Evolutionary conservation across 2,888 invertebrate genomes (phyloP).

Genomic region (Drosophila parthenogenetica): DNA sequence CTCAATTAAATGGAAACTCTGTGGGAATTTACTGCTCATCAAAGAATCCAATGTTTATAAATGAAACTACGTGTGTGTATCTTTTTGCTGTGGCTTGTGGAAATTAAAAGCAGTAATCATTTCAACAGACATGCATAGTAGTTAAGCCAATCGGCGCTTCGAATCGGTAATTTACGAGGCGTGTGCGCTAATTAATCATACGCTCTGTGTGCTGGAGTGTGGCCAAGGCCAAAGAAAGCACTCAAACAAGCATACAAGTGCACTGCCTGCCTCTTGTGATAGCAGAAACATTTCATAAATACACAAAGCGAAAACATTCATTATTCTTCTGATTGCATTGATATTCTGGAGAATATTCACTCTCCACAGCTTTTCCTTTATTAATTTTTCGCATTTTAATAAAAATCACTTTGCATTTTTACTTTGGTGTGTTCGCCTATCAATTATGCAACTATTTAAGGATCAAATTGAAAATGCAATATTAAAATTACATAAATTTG

Average conservation of each 20-base stretch:
- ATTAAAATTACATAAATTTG: slow-evolving; percentile 49
- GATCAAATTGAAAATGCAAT: slow-evolving; percentile 30
- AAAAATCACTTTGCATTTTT: slow-evolving; percentile 36
- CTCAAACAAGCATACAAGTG: slow-evolving; percentile 23
- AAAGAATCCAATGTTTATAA: slow-evolving; percentile 27
- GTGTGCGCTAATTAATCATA: slow-evolving; percentile 67
- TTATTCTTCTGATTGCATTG: slow-evolving; percentile 26
- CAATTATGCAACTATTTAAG: slow-evolving; percentile 35
- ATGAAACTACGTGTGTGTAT: not conserved
- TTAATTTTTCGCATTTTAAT: slow-evolving; percentile 13
- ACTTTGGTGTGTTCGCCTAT: slow-evolving; percentile 26
- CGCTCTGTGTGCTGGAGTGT: slow-evolving; percentile 57
- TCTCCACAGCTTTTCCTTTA: not conserved
- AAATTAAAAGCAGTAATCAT: slow-evolving; percentile 42
- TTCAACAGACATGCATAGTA: slow-evolving; percentile 43
- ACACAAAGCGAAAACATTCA: not conserved
- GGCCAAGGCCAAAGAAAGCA: slow-evolving; percentile 36
- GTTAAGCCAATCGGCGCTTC: slow-evolving; percentile 6
- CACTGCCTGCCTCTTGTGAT: slow-evolving; percentile 22
- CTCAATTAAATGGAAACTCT: slow-evolving; percentile 18
- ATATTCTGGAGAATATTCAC: slow-evolving; percentile 6
- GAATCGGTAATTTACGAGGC: slow-evolving; percentile 41
- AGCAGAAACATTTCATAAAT: slow-evolving; percentile 44
- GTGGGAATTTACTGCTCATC: slow-evolving; percentile 14
- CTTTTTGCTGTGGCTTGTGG: slow-evolving; percentile 18